A percentile compares a stretch with the other conserved stretches of the same genome.
Conservation (phyloP, 2,888 invertebrate genomes). For the Rhamphomyia laevipes region DNA sequence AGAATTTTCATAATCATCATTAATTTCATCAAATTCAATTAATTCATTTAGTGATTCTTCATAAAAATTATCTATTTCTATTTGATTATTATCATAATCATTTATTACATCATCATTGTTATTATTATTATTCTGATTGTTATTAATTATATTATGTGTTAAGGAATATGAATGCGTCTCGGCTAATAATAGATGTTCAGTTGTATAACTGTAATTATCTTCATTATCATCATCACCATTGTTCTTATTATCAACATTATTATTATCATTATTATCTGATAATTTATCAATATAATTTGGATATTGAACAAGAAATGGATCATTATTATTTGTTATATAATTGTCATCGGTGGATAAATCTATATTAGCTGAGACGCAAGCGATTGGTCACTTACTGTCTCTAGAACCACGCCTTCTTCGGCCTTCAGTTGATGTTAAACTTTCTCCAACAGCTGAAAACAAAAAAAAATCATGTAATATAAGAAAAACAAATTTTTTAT, state of each 20-base stretch:
- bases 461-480: neutral
- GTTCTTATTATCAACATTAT: conserved; percentile 5
- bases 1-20: neutral
- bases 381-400: conserved; percentile 62
- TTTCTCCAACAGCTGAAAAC: conserved; percentile 30
- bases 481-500: no score
- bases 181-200: no score
- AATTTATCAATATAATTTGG: neutral
- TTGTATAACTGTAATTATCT: neutral
- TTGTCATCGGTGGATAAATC: no score
- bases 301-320: neutral
- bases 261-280: neutral
- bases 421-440: conserved; percentile 28
- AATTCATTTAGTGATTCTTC: neutral
- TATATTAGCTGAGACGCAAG: conserved; percentile 37
- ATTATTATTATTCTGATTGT: no score
- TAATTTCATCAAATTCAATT: neutral
- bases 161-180: no score
- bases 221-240: conserved; percentile 1
- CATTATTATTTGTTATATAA: neutral
- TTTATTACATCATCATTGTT: no score
- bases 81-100: no score
- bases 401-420: conserved; percentile 53
- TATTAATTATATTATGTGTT: no score
- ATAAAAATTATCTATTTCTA: no score